Evolutionary conservation across 2,797 vertebrate species (phyloP).

Genomic region (Forpus xanthops): DNA sequence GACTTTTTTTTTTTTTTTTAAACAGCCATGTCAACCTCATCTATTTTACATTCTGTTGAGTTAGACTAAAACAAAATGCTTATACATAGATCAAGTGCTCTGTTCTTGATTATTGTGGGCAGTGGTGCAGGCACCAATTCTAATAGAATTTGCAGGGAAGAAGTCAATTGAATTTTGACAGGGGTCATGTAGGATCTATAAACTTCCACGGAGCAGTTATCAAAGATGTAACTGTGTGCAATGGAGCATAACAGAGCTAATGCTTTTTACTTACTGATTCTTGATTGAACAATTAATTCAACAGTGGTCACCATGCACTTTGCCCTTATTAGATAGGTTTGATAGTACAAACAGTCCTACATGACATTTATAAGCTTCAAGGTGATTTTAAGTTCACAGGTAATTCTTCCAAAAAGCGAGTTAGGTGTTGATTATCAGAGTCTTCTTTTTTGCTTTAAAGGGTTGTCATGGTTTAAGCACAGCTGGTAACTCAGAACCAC

Average conservation of each 20-base stretch:
- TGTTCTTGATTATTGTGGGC: conserved; percentile 40
- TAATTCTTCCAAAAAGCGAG: not conserved
- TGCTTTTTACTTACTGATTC: conserved; percentile 45
- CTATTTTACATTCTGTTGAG: not conserved
- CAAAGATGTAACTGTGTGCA: conserved; percentile 36
- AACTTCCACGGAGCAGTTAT: conserved; percentile 10
- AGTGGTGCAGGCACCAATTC: conserved; percentile 45
- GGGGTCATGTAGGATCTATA: conserved; percentile 52
- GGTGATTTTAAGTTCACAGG: conserved; percentile 50
- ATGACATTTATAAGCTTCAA: conserved; percentile 30
- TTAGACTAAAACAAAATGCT: conserved; percentile 10
- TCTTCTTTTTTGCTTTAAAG: not conserved
- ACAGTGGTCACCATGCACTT: conserved; percentile 3
- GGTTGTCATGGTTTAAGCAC: not conserved
- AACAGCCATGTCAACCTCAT: not conserved
- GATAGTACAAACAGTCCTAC: not conserved
- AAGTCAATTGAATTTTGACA: conserved; percentile 55
- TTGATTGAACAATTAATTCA: conserved; percentile 56
- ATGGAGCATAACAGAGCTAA: conserved; percentile 26
- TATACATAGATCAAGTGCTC: conserved; percentile 3
- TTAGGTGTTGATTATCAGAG: not conserved
- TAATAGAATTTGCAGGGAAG: conserved; percentile 56
- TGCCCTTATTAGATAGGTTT: conserved; percentile 8
- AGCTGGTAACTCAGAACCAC: no score
- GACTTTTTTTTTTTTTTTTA: not conserved